Percentiles rank a stretch among this genome's conserved stretches.
These are phyloP conservation scores for Sycophaga agraensis DNA, from an alignment of 1,140 invertebrate species.

Conservation along the genomic window DNA sequence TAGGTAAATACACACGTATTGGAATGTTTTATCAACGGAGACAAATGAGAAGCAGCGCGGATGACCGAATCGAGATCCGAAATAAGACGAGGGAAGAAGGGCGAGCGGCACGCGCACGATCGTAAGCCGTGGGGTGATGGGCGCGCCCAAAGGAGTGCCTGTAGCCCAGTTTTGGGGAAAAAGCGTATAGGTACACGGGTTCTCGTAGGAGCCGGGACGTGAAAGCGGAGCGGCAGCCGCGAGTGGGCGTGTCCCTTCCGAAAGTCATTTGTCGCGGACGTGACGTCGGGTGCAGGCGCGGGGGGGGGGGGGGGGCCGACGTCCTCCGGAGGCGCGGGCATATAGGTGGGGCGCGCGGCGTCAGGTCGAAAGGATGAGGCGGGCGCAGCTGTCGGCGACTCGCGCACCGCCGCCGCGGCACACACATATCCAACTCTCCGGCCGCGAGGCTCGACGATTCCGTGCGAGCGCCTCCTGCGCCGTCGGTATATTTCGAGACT, in stretches of 20 bases:
- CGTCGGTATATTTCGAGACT: constrained; percentile 26
- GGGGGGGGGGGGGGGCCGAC: constrained; percentile 31
- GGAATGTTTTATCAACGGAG: too few species aligned
- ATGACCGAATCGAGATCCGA: too few species aligned
- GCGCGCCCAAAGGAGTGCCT: too few species aligned
- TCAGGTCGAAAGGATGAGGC: constrained; percentile 41
- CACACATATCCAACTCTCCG: too few species aligned
- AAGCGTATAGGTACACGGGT: background rate
- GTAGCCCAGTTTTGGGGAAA: background rate
- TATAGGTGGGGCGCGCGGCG: too few species aligned
- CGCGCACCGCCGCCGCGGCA: background rate
- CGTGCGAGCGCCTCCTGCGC: too few species aligned
- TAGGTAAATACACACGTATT: too few species aligned
- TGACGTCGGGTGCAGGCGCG: constrained; percentile 48
- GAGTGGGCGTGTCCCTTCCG: constrained; percentile 53
- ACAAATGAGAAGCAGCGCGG: too few species aligned
- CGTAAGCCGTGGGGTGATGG: too few species aligned
- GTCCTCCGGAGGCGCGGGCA: background rate
- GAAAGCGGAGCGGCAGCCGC: constrained; percentile 39
- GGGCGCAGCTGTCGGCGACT: background rate
- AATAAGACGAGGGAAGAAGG: too few species aligned
- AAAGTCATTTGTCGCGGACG: constrained; percentile 53
- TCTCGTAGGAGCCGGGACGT: background rate
- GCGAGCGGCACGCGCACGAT: too few species aligned
- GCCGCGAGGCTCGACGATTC: too few species aligned